Base-by-base conservation (phyloP, 2,113 vertebrate genomes). In the Cephalopterus ornatus region DNA sequence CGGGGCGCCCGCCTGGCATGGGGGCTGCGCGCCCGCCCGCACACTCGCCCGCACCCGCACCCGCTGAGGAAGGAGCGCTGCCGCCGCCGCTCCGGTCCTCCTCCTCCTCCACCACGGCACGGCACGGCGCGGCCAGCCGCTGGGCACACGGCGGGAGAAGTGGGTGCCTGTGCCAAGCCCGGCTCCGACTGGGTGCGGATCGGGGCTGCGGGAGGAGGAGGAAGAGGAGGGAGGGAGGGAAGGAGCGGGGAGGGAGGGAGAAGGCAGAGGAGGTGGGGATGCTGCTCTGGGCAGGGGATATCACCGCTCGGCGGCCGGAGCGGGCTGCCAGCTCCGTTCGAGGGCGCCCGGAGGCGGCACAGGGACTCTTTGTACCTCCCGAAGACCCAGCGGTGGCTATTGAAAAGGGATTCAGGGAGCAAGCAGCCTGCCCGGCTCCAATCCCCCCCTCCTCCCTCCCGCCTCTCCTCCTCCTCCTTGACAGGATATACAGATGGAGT, bases 401-500 rank as follows among this genome's bases (percentile, higher is more conserved):
- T 71, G 94, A 88, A 87, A 74, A 89, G 73, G 56, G 67, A 85
- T 44, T 32, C 95, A 65, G 73, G 89, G 68, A 92, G 55, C 67
- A 32, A 91, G 68, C 74, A 58, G 77, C 81, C 88, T 30, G 74
- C 78, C 88, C 35, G 33, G 39, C 49, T 82, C 53, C 76, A 14
- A n/a, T 58, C 47, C 23, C 35, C 35, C 37, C 28, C 46, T 53
- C 11, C 75, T 17, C 52, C 32, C 46, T 21, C 55, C 66, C 61
- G 12, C 90, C 85, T 24, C 74, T 75, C 14, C 67, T 82, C 42
- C 92, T 77, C 87, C 81, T 84, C 71, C 96, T 95, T 33, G 93
- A 76, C 95, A 81, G 95, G 94, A 90, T 65, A 92, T 82, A 58
- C 95, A 91, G 96, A 97, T 85, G 94, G 97, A 97, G 95, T 89